Conservation (phyloP, 2,113 vertebrate species). For the Columba janthina region DNA sequence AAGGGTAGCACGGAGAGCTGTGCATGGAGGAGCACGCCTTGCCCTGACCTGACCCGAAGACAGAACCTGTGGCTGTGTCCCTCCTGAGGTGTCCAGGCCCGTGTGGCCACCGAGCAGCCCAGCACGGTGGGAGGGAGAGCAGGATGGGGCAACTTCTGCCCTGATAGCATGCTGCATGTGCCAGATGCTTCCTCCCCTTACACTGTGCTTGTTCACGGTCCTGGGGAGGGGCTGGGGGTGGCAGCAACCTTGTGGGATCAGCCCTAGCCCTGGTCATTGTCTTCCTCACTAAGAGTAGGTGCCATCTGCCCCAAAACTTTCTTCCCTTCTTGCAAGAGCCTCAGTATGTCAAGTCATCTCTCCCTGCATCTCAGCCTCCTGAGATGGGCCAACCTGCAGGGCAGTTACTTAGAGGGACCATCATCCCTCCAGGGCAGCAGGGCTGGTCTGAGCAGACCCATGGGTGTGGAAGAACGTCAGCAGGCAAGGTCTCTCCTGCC, state of each 20-base stretch:
- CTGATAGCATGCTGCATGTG: neutral
- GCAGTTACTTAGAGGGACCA: neutral
- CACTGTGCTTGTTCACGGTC: rapidly evolving
- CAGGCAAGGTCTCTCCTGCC: neutral
- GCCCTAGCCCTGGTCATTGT: neutral
- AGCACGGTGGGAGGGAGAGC: neutral
- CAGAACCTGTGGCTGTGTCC: neutral
- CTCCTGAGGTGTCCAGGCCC: neutral
- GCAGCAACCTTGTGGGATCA: neutral
- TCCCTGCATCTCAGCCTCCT: neutral
- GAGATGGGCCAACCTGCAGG: neutral
- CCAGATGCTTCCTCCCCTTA: neutral
- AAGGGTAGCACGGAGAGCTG: neutral
- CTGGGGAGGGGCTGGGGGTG: neutral
- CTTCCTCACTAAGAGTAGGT: neutral
- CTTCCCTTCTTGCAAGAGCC: neutral
- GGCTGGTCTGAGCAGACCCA: neutral
- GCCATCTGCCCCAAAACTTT: neutral
- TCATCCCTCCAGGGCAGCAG: neutral
- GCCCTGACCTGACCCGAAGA: neutral
- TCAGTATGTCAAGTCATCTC: rapidly evolving
- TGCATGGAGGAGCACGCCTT: neutral
- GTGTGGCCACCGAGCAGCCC: neutral
- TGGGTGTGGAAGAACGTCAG: neutral
- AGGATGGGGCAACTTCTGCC: neutral